Evolutionary conservation across 2,797 vertebrate genomes (phyloP).

Genomic region (Parotocinclus haroldoi): DNA sequence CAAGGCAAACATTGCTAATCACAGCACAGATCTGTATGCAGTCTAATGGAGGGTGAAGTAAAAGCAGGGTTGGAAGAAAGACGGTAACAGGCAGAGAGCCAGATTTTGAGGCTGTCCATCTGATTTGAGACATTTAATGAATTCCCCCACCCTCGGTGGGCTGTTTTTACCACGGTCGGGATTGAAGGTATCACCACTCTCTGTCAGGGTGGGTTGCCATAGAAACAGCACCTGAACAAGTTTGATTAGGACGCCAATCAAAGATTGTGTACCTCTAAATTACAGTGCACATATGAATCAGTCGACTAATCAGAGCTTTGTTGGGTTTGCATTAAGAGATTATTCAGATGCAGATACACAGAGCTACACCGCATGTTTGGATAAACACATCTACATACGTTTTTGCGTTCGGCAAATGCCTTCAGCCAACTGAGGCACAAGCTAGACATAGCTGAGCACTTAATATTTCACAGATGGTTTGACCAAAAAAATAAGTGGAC

Average conservation of each 20-base stretch:
- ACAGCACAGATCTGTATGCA: conserved; percentile 32
- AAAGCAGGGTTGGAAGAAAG: conserved; percentile 58
- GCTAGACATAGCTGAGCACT: background rate
- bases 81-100: conserved; percentile 46
- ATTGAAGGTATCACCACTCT: conserved; percentile 55
- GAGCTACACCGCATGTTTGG: background rate
- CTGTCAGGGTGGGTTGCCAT: conserved; percentile 56
- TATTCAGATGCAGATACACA: conserved; percentile 11
- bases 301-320: conserved; percentile 39
- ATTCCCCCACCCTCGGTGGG: conserved; percentile 59
- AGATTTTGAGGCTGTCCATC: conserved; percentile 12
- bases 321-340: conserved; percentile 25
- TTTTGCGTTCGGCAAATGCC: background rate
- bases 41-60: conserved; percentile 60
- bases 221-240: conserved; percentile 56
- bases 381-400: background rate
- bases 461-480: background rate
- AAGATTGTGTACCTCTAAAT: conserved; percentile 50
- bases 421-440: background rate
- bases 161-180: conserved; percentile 64
- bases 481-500: no score
- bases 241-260: conserved; percentile 56
- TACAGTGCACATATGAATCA: conserved; percentile 31
- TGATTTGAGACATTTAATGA: conserved; percentile 63
- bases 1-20: conserved; percentile 50